Percentiles rank a stretch among this genome's conserved stretches.
These are phyloP conservation scores for Dryoscopus gambensis DNA, from an alignment of 2,113 vertebrate species.

Conservation along the genomic window DNA sequence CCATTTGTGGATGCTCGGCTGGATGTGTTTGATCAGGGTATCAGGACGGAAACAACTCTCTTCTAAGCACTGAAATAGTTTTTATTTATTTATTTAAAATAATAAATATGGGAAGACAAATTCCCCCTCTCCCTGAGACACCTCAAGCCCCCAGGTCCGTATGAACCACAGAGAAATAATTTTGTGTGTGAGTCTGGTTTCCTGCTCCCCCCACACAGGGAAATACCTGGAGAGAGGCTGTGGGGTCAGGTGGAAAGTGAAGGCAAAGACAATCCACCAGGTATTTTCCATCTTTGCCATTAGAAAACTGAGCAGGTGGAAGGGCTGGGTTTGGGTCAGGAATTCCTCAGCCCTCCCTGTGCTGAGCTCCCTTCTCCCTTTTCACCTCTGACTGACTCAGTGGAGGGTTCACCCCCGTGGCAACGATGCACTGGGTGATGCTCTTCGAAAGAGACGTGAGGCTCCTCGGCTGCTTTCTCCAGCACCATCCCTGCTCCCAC, in stretches of 20 bases:
- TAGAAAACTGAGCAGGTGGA: background rate
- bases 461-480: background rate
- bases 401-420: background rate
- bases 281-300: background rate
- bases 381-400: background rate
- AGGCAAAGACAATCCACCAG: background rate
- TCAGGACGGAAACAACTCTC: background rate
- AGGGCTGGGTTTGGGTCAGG: background rate
- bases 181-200: background rate
- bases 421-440: accelerated
- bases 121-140: too few relatives aligned
- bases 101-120: background rate
- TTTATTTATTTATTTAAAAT: background rate
- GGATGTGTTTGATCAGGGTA: background rate
- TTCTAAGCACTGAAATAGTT: background rate
- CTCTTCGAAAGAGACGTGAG: too few relatives aligned
- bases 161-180: background rate
- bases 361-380: background rate
- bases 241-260: background rate
- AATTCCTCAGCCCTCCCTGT: background rate
- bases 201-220: background rate
- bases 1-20: background rate
- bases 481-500: background rate
- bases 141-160: background rate
- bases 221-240: background rate